Base-by-base conservation (phyloP, 2,888 invertebrate species). In the Nephrotoma appendiculata region DNA sequence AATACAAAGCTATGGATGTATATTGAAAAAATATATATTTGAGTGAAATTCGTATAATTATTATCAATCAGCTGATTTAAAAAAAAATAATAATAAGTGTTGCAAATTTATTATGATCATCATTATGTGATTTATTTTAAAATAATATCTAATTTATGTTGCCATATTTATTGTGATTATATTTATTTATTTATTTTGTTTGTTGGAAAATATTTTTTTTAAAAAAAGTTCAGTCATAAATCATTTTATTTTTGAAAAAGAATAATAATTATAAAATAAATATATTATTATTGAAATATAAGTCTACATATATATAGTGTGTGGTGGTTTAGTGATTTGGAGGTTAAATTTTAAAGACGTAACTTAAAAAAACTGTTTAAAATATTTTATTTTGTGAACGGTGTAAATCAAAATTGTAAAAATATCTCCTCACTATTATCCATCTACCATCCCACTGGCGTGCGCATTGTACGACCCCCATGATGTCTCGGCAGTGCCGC, bases 401-500 rank as follows among this genome's bases (percentile, higher is more conserved):
- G 88, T 89, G 88, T 88, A 88, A 87, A 88, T 87, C 88, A 90
- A 90, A 90, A 86, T 57, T 41, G 41, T 92, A 91, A 92, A 89
- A 91, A 91, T 92, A 91, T 91, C 92, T 90, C 91, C 92, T 91
- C 92, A 91, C 89, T 91, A 92, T 90, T 91, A 91, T 90, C 91
- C 91, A 91, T 92, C 92, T 91, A 91, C 92, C 91, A 91, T 92
- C 92, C 92, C 92, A 91, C 92, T 92, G 92, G 92, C 92, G 91
- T 92, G 92, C 91, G 92, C 91, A 91, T 91, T 92, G 89, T 92
- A 92, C 92, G 92, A 92, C 92, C 92, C 92, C 92, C 92, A 92
- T 92, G 92, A 92, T 92, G 92, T 92, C 92, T 91, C 92, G 92
- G 92, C 92, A 92, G 92, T 92, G 92, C 91, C 92, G 91, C 92